Conservation (phyloP, 2,113 vertebrate species). For the Calidris pugnax region DNA sequence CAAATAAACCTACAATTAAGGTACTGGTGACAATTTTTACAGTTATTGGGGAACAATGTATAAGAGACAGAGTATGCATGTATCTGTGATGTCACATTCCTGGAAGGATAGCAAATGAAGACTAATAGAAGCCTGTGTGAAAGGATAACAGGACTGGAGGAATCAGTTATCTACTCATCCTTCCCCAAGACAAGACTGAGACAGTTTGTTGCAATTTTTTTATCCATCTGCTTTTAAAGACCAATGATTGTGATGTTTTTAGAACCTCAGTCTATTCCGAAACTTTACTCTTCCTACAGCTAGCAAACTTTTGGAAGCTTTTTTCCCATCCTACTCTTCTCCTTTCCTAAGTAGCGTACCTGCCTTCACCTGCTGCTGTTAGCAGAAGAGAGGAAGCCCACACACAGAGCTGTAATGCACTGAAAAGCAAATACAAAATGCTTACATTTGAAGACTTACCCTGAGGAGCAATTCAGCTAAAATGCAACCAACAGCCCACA, state of each 20-base stretch:
- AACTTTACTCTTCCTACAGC: not conserved
- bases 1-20: not conserved
- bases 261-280: not conserved
- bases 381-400: not conserved
- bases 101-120: not conserved
- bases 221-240: not conserved
- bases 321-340: not conserved
- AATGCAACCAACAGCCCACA: constrained; percentile 99
- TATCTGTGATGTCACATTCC: not conserved
- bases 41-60: not conserved
- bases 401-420: not conserved
- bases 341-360: not conserved
- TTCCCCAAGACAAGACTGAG: not conserved
- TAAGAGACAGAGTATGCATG: not conserved
- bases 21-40: not conserved
- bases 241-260: not conserved
- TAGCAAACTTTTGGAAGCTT: not conserved
- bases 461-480: constrained; percentile 93
- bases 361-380: not conserved
- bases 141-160: not conserved
- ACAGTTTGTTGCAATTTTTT: not conserved
- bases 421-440: not conserved
- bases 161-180: not conserved
- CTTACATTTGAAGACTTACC: constrained; percentile 74
- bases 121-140: not conserved